phyloP scores from a whole-genome alignment of 2,113 vertebrate genomes.

The Siniperca chuatsi region DNA sequence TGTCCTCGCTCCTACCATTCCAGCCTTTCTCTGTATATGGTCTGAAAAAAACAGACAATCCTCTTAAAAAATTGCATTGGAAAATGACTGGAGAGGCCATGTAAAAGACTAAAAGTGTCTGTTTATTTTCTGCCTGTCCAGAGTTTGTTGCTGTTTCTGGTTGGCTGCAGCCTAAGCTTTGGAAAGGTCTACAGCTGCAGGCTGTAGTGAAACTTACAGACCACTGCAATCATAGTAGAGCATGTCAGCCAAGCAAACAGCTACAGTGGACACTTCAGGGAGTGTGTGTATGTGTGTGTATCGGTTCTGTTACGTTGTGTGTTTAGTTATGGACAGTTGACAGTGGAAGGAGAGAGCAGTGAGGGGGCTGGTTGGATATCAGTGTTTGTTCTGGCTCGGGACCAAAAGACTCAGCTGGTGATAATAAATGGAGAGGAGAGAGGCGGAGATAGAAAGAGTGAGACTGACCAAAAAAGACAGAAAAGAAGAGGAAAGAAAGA shows the following conservation, averaged over 20 bases:
- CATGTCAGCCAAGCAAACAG: slow-evolving; percentile 70
- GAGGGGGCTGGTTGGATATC: slow-evolving; percentile 67
- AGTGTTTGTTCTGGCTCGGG: slow-evolving; percentile 73
- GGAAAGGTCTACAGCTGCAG: slow-evolving; percentile 72
- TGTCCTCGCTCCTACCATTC: no score
- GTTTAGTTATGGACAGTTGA: slow-evolving; percentile 79
- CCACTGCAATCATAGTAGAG: slow-evolving; percentile 69
- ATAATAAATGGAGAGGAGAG: slow-evolving; percentile 65
- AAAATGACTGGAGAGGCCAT: slow-evolving; percentile 25
- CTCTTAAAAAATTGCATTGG: background rate
- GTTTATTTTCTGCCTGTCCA: slow-evolving; percentile 63
- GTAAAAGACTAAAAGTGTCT: slow-evolving; percentile 49
- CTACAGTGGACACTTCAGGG: slow-evolving; percentile 66
- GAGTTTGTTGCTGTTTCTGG: slow-evolving; percentile 69
- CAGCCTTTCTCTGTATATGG: slow-evolving; percentile 11
- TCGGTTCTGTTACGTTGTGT: slow-evolving; percentile 69
- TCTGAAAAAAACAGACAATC: slow-evolving; percentile 27
- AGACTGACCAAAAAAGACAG: slow-evolving; percentile 7
- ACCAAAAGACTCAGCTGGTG: slow-evolving; percentile 69
- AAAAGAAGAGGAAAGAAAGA: background rate
- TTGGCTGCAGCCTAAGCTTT: slow-evolving; percentile 60
- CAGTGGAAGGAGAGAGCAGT: slow-evolving; percentile 63
- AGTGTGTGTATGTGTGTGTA: slow-evolving; percentile 56
- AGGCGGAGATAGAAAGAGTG: slow-evolving; percentile 3
- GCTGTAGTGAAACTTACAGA: slow-evolving; percentile 64